Percentiles rank a stretch among this genome's conserved stretches.
Conservation (phyloP, 2,113 vertebrate species). For the Haemorhous mexicanus region DNA sequence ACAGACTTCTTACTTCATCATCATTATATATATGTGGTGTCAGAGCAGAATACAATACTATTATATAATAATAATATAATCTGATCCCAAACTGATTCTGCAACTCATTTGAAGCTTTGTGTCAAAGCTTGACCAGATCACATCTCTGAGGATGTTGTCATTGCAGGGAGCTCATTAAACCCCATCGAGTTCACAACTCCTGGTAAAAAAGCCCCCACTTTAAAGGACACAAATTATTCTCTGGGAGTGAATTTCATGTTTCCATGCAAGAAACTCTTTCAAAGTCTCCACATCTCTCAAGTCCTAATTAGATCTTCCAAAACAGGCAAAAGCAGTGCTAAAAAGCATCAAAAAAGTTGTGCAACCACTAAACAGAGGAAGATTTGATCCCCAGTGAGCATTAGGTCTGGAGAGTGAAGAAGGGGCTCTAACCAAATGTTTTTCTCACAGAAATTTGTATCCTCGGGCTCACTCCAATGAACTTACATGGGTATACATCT, state of each 20-base stretch:
- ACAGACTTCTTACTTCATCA: not conserved
- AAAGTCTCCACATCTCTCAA: not conserved
- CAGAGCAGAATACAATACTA: not conserved
- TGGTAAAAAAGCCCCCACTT: not conserved
- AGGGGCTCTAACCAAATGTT: not conserved
- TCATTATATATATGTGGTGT: not conserved
- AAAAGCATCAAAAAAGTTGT: not conserved
- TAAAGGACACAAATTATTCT: not conserved
- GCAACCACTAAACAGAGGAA: not conserved
- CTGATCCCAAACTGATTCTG: not conserved
- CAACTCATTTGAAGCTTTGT: not conserved
- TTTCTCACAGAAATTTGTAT: not conserved
- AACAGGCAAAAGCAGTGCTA: not conserved
- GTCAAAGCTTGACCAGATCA: not conserved
- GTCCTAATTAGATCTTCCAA: not conserved
- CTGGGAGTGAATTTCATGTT: not conserved
- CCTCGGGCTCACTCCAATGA: not conserved
- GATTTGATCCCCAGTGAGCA: not conserved
- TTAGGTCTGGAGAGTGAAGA: not conserved
- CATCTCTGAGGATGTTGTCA: not conserved
- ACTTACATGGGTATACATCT: not conserved
- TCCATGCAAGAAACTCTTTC: not conserved
- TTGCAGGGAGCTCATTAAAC: not conserved
- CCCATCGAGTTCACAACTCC: rapidly evolving
- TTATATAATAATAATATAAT: not conserved